Evolutionary conservation across 2,797 vertebrate species (phyloP).

Genomic region (Pangasius krempfi): DNA sequence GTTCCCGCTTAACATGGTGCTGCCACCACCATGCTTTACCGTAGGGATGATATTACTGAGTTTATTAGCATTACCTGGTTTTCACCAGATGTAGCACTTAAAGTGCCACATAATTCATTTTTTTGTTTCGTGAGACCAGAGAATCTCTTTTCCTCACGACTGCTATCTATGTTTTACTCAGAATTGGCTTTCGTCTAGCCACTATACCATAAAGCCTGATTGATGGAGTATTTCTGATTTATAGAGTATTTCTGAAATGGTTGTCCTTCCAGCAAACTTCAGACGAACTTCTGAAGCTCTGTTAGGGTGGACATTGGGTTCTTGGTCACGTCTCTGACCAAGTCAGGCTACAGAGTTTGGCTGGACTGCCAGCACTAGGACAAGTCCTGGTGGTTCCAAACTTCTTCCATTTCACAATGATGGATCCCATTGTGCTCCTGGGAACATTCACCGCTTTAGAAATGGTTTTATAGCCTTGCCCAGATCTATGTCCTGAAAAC

Average conservation of each 20-base stretch:
- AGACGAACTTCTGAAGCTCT: not conserved
- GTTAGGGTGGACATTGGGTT: not conserved
- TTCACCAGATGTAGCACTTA: not conserved
- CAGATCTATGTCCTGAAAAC: not conserved
- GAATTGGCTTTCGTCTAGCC: no score
- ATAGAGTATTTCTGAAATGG: not conserved
- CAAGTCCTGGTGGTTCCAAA: not conserved
- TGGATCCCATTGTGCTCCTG: not conserved
- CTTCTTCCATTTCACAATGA: not conserved
- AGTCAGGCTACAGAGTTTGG: no score
- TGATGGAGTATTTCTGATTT: not conserved
- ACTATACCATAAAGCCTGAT: no score
- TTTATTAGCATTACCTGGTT: not conserved
- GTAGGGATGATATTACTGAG: not conserved
- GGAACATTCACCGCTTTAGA: not conserved
- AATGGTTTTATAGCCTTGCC: not conserved
- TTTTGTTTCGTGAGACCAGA: not conserved
- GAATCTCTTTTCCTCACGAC: not conserved
- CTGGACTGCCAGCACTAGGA: not conserved
- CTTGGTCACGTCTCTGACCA: not conserved
- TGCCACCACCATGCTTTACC: not conserved
- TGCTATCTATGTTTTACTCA: not conserved
- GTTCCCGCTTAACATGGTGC: not conserved
- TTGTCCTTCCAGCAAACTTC: not conserved
- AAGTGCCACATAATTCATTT: not conserved